phyloP scores from a whole-genome alignment of 2,888 invertebrate species.

The Heteromyza rotundicornis region DNA sequence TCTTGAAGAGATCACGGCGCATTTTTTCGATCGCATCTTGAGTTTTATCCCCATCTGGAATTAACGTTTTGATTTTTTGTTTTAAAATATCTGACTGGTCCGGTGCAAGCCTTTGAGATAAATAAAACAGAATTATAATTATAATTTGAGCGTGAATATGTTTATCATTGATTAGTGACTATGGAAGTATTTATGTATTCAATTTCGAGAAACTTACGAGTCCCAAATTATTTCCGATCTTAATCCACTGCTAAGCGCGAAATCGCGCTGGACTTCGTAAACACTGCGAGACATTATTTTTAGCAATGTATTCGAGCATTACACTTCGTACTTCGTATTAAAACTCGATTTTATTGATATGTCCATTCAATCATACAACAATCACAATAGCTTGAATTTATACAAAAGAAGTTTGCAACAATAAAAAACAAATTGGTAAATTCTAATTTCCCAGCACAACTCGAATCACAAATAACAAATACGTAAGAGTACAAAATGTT shows the following conservation, averaged over 20 bases:
- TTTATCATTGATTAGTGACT: neutral
- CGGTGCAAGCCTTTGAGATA: slow-evolving; percentile 37
- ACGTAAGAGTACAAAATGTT: too few species aligned
- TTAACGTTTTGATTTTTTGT: slow-evolving; percentile 36
- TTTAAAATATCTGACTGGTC: slow-evolving; percentile 37
- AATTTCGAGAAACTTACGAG: slow-evolving; percentile 49
- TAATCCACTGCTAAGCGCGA: slow-evolving; percentile 43
- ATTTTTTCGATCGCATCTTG: slow-evolving; percentile 26
- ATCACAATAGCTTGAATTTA: too few species aligned
- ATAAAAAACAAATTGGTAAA: too few species aligned
- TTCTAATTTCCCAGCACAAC: too few species aligned
- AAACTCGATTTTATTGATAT: too few species aligned
- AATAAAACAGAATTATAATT: too few species aligned
- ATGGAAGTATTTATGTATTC: neutral
- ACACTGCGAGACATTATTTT: slow-evolving; percentile 38
- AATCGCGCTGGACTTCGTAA: slow-evolving; percentile 48
- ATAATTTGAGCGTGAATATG: neutral
- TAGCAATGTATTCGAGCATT: neutral
- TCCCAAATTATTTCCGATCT: slow-evolving; percentile 51
- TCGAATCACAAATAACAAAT: too few species aligned
- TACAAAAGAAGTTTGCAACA: too few species aligned
- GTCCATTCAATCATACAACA: neutral
- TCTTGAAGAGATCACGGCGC: slow-evolving; percentile 38
- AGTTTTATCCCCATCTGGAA: slow-evolving; percentile 21
- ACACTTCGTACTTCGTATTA: too few species aligned